These are phyloP conservation scores for Porphyrio hochstetteri DNA, from an alignment of 2,113 vertebrate species.

Conservation along the genomic window DNA sequence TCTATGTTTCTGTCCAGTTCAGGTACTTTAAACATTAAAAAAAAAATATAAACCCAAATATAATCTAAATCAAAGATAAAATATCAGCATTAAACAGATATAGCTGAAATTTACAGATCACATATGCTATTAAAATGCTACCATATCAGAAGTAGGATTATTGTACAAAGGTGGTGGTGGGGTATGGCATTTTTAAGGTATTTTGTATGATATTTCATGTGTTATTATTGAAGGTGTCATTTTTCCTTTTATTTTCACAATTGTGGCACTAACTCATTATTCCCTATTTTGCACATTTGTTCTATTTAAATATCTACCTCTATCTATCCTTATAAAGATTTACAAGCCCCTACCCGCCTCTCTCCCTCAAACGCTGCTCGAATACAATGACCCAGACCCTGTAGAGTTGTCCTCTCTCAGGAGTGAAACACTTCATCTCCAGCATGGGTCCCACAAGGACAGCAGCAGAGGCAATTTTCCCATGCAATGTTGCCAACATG, in stretches of 20 bases:
- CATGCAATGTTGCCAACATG: constrained; percentile 46
- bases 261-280: background rate
- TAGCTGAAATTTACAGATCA: background rate
- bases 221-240: background rate
- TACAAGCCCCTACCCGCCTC: background rate
- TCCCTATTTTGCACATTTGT: background rate
- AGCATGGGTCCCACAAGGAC: background rate
- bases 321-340: background rate
- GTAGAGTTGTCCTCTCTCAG: constrained; percentile 1
- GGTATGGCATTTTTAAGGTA: background rate
- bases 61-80: background rate
- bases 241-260: background rate
- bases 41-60: background rate
- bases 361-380: background rate
- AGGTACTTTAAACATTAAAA: background rate
- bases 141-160: background rate
- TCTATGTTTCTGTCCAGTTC: constrained; percentile 27
- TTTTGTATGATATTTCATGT: background rate
- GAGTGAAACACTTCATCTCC: constrained; percentile 10
- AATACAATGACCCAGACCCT: background rate
- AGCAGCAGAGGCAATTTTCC: constrained; percentile 48
- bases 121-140: background rate
- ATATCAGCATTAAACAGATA: background rate
- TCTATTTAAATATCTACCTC: background rate
- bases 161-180: background rate